Evolutionary conservation across 2,797 vertebrate species (phyloP), one percentile per base, ranked within the genome.

Genomic region (Fistularia commersonii): DNA sequence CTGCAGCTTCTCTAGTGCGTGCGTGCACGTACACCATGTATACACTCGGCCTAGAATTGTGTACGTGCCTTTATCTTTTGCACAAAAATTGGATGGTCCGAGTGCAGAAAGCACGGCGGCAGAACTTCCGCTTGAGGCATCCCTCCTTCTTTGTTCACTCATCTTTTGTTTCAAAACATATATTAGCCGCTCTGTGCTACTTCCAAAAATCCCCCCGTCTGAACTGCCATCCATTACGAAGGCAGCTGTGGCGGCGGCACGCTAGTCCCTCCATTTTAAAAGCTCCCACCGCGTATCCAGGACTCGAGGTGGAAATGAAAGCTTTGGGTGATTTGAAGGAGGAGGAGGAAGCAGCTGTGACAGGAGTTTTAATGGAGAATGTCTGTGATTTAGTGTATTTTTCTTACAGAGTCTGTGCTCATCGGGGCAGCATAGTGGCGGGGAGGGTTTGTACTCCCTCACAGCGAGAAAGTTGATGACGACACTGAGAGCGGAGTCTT

Each of bases 201-300:
- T 37, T 54, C 53, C 59, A 38, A 39, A 13, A 32, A 49, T 32
- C 61, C 46, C 46, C 63, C 35, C n/a, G 6, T 47, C 48, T 39
- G 57, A 35, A 34, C 57, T 33, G 3, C 40, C 51, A 2, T 72
- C 72, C 64, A 47, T 75, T 54, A 66, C 47, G 6, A 33, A 39
- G 64, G 61, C 69, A 72, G 76, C 64, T 51, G 64, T 41, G 60
- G 64, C 43, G 46, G 33, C 48, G 48, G 46, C 67, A 47, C 11
- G 38, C 57, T 41, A 48, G 70, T 39, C 48, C 43, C 73, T 72
- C 64, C 70, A 77, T 79, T 80, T 77, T 75, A 74, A 64, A 53
- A 1, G 50, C 48, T 43, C 42, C 54, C 36, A 43, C 50, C 50
- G 34, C 10, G 8, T 51, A 3, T 34, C 0, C 37, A 11, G 61